These are phyloP conservation scores for Hydra vulgaris DNA, from an alignment of 30 jellyfish, hydroid and myxozoan species.

Conservation along the genomic window DNA sequence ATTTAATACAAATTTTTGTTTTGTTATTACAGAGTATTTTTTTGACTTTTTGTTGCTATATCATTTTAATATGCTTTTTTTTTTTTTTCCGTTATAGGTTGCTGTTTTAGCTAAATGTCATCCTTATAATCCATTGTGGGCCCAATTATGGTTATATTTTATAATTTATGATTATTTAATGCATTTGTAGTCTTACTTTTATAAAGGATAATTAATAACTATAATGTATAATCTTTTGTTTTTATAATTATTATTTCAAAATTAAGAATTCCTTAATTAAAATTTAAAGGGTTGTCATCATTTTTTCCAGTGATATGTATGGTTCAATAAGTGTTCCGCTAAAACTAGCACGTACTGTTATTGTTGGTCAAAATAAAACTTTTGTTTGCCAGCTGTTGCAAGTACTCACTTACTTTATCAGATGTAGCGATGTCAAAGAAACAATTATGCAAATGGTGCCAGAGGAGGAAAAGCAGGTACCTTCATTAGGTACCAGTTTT, in stretches of 20 bases:
- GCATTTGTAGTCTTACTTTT: too few relatives aligned
- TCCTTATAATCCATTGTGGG: conserved; percentile 98
- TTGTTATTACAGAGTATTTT: too few relatives aligned
- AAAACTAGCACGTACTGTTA: conserved; percentile 58
- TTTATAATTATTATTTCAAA: too few relatives aligned
- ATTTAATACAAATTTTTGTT: conserved; percentile 49
- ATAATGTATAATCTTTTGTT: too few relatives aligned
- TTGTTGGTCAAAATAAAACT: conserved; percentile 69
- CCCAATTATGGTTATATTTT: conserved; percentile 89
- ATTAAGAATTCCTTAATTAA: too few relatives aligned
- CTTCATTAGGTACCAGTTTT: conserved; percentile 10
- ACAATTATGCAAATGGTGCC: conserved; percentile 25
- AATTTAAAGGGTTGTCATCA: too few relatives aligned
- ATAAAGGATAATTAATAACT: too few relatives aligned
- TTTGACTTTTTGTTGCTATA: too few relatives aligned
- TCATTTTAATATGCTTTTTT: background rate
- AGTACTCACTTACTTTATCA: conserved; percentile 62
- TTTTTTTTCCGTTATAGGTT: conserved; percentile 37
- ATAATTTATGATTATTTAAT: too few relatives aligned
- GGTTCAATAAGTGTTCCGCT: conserved; percentile 76
- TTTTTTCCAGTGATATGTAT: conserved; percentile 66
- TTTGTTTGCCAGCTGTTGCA: conserved; percentile 56
- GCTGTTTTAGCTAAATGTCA: conserved; percentile 89
- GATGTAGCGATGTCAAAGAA: conserved; percentile 80
- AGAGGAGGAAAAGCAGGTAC: conserved; percentile 9